Evolutionary conservation across 2,797 vertebrate genomes (phyloP).

Genomic region (Platyrinchus mystaceus): DNA sequence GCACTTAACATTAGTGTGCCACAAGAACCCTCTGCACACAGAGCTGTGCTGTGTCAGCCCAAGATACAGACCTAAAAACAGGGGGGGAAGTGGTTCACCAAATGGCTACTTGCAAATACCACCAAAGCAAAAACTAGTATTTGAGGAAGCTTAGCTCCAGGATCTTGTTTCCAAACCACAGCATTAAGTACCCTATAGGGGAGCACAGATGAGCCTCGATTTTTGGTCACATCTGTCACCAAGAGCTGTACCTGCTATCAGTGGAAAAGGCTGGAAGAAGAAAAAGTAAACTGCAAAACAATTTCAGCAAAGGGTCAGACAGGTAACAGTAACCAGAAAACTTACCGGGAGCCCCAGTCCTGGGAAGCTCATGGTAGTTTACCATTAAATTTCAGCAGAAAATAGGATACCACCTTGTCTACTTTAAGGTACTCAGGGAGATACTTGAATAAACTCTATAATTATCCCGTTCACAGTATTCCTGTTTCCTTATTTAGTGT

Average conservation of each 20-base stretch:
- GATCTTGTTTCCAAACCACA: not conserved
- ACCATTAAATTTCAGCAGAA: not conserved
- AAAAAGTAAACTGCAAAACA: not conserved
- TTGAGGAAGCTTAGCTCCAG: not conserved
- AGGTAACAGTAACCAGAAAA: not conserved
- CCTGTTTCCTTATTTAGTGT: not conserved
- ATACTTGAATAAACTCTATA: not conserved
- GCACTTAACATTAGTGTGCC: fast-evolving
- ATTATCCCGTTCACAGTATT: not conserved
- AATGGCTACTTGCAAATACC: not conserved
- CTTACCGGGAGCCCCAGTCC: not conserved
- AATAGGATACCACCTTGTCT: not conserved
- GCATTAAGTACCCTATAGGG: fast-evolving
- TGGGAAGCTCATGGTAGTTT: not conserved
- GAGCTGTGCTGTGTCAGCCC: not conserved
- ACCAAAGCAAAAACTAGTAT: not conserved
- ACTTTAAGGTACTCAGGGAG: not conserved
- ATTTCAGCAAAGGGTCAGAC: not conserved
- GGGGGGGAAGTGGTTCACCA: not conserved
- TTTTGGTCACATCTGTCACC: not conserved
- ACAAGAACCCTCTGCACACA: not conserved
- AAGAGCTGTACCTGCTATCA: not conserved
- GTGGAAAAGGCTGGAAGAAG: not conserved
- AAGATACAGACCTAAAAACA: not conserved
- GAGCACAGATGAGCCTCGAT: not conserved